These are phyloP conservation scores for Clepsis dumicolana DNA, from an alignment of 2,888 invertebrate species.

Conservation along the genomic window DNA sequence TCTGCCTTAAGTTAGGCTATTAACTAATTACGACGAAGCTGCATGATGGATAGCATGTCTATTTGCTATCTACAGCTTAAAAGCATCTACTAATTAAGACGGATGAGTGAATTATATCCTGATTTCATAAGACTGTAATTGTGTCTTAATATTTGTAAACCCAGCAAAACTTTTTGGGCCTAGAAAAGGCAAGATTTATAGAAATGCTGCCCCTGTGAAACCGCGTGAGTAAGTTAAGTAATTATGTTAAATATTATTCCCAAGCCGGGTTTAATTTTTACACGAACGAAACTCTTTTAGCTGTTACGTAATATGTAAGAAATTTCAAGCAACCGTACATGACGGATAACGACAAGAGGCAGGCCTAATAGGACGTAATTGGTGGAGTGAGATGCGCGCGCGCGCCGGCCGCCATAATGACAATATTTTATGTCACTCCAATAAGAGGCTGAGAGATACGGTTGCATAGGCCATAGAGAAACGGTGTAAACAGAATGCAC, in stretches of 20 bases:
- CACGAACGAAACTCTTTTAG: neutral
- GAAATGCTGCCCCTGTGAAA: neutral
- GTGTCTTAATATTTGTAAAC: too few species aligned
- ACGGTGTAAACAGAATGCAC: neutral
- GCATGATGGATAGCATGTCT: too few species aligned
- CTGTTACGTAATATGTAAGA: neutral
- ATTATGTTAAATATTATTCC: neutral
- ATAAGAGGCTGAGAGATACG: constrained; percentile 25
- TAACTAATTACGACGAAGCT: too few species aligned
- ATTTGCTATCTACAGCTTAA: too few species aligned
- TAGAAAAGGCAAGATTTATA: too few species aligned
- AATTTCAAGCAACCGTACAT: neutral
- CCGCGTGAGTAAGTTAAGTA: neutral
- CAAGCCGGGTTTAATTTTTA: neutral
- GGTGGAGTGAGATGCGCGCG: constrained; percentile 52
- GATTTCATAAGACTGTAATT: too few species aligned
- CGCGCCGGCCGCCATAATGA: constrained; percentile 38
- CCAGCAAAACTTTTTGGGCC: too few species aligned
- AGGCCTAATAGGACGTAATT: constrained; percentile 60
- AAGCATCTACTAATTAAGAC: too few species aligned
- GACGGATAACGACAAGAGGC: constrained; percentile 12
- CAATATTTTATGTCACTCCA: constrained; percentile 42
- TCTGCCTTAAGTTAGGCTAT: too few species aligned
- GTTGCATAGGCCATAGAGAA: neutral
- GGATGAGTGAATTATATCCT: too few species aligned